A percentile compares a stretch with the other conserved stretches of the same genome.
Conservation (phyloP, 92 coral and sea anemone species). For the Metridium senile region DNA sequence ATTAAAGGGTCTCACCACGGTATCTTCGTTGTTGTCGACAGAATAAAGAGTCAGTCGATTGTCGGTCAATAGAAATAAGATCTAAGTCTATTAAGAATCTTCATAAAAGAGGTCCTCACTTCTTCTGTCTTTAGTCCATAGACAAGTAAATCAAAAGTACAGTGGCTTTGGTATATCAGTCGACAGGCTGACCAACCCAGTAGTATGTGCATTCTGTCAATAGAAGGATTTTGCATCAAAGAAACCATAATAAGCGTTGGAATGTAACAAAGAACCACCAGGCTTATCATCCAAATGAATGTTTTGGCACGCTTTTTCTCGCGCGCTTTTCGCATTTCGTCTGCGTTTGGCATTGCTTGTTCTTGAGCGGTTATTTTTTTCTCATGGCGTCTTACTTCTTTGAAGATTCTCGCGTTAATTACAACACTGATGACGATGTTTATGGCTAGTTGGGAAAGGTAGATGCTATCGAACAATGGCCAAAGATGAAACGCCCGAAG, state of each 20-base stretch:
- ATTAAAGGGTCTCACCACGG: too few species aligned
- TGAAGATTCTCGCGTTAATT: conserved; percentile 2
- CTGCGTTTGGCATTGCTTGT: neutral
- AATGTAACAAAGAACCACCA: conserved; percentile 8
- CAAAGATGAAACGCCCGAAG: neutral
- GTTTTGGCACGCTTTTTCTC: conserved; percentile 33
- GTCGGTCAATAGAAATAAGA: neutral
- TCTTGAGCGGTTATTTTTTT: conserved; percentile 16
- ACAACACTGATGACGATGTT: neutral
- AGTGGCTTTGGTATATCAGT: neutral
- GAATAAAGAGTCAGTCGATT: too few species aligned
- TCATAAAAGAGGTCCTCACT: neutral
- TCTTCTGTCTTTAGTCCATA: conserved; percentile 26
- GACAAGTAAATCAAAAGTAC: conserved; percentile 6
- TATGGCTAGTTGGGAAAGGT: neutral
- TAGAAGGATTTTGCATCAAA: neutral
- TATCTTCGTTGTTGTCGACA: too few species aligned
- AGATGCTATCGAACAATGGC: neutral
- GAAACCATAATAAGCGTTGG: conserved; percentile 3
- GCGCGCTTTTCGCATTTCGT: conserved; percentile 19
- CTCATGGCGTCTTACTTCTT: conserved; percentile 25
- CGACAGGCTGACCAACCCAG: conserved; percentile 13
- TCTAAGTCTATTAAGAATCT: neutral
- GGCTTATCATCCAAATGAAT: conserved; percentile 2
- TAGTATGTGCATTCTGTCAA: neutral